Base-by-base conservation (phyloP, 2,888 invertebrate genomes). In the Pollenia angustigena region DNA sequence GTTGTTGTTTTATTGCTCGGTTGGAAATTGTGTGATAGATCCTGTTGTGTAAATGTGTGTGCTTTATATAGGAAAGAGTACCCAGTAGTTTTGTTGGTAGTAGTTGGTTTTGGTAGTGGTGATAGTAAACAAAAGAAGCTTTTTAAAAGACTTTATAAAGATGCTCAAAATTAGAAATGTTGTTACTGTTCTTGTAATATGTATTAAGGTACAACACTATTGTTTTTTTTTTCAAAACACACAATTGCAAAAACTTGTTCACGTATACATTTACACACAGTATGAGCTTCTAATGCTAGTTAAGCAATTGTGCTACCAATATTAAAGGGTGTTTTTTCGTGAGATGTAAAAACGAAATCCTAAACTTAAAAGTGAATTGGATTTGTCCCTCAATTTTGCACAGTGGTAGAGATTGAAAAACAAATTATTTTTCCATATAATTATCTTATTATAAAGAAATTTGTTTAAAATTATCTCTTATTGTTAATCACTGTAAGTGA, bases 161-260 rank as follows among this genome's bases (percentile, higher is more conserved):
- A 86, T 82, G 79, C 56, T 84, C 60, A 79, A 84, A 78, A 84
- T 87, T 80, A 54, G 58, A 80, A 71, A 80, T 69, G 44, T 56
- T 85, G 23, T 58, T 62, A 42, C 42, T 71, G 46, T 83, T n/a
- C 40, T 54, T 71, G 71, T 72, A 52, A 58, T 44, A 75, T 44
- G 44, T 58, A 68, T 58, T 64, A 74, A 56, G 64, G 60, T 71
- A 75, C 12, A 76, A 58, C 64, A 58, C 12, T 79, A 58, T 79
- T 75, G 82, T 85, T 82, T 78, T 64, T 85, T 82, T 78, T 64
- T 52, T 42, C 11, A 2, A 66, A 32, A 32, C 32, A 50, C 14
- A 66, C 62, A n/a, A 60, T 12, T 56, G 42, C 40, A 40, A 32
- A 68, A 14, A 42, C 44, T 32, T 7, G 14, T 18, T 18, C 56